These are phyloP conservation scores for Acrobasis repandana DNA, from an alignment of 2,888 invertebrate genomes.

Conservation along the genomic window DNA sequence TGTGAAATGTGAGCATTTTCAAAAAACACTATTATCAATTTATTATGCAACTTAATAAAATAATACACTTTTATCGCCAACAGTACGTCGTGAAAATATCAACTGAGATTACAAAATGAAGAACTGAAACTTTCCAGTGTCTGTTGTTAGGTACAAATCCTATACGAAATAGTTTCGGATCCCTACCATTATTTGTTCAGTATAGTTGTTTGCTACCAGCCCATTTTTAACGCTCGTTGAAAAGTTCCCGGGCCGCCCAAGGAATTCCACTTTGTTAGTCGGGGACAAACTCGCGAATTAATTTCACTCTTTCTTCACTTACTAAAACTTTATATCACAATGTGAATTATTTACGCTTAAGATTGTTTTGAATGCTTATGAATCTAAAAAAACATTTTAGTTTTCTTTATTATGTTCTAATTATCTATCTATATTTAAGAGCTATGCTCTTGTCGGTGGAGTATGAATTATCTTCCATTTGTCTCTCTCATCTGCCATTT, in stretches of 20 bases:
- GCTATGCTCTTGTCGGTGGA: too few relatives aligned
- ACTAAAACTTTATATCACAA: slow-evolving; percentile 2
- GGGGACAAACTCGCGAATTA: slow-evolving; percentile 10
- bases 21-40: too few relatives aligned
- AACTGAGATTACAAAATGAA: too few relatives aligned
- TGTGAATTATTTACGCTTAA: slow-evolving; percentile 1
- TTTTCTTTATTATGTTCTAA: too few relatives aligned
- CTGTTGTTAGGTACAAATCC: background rate
- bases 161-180: background rate
- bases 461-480: too few relatives aligned
- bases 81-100: too few relatives aligned
- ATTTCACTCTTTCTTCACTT: slow-evolving; percentile 13
- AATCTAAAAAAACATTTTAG: background rate
- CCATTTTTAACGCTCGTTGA: background rate
- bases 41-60: too few relatives aligned
- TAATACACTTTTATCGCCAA: too few relatives aligned
- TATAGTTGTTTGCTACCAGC: background rate
- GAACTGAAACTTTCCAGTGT: background rate
- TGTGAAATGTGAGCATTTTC: too few relatives aligned
- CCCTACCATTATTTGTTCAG: background rate
- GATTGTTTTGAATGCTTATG: background rate
- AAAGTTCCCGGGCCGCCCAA: background rate
- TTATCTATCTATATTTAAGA: too few relatives aligned
- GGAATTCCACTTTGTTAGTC: slow-evolving; percentile 7
- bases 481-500: too few relatives aligned